phyloP scores from a whole-genome alignment of 1,140 invertebrate species.

The Ceratitis capitata region DNA sequence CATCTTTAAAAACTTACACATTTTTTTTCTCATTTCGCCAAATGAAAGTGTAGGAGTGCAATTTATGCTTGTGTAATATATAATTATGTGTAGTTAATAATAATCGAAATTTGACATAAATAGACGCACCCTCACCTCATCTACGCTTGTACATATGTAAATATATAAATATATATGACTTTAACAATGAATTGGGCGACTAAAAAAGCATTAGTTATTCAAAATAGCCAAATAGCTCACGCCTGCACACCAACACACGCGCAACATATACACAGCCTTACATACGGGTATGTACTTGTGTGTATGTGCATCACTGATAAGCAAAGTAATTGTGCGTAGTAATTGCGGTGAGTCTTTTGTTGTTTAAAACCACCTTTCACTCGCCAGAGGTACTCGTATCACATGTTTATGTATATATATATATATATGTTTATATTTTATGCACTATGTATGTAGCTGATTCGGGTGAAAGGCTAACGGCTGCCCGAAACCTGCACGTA shows the following conservation, averaged over 20 bases:
- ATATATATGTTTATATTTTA: background rate
- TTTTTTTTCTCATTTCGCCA: background rate
- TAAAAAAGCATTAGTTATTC: background rate
- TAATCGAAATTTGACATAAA: conserved; percentile 27
- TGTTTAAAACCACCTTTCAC: background rate
- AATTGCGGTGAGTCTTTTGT: background rate
- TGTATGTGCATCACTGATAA: background rate
- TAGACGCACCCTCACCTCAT: background rate
- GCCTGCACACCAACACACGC: background rate
- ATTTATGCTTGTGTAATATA: conserved; percentile 18
- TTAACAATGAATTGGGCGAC: background rate
- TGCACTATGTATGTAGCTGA: background rate
- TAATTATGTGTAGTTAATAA: conserved; percentile 35
- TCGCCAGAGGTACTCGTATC: background rate
- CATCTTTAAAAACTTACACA: background rate
- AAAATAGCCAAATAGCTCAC: conserved; percentile 2
- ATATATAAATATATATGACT: too few relatives aligned
- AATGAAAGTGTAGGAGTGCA: background rate
- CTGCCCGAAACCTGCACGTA: background rate
- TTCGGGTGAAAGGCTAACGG: conserved; percentile 1
- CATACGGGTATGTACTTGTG: too few relatives aligned
- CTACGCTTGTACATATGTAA: too few relatives aligned
- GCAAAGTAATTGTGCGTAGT: background rate
- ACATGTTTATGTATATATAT: background rate
- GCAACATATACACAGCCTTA: background rate